Evolutionary conservation across 2,113 vertebrate species (phyloP).

Genomic region (Actinemys pallida): DNA sequence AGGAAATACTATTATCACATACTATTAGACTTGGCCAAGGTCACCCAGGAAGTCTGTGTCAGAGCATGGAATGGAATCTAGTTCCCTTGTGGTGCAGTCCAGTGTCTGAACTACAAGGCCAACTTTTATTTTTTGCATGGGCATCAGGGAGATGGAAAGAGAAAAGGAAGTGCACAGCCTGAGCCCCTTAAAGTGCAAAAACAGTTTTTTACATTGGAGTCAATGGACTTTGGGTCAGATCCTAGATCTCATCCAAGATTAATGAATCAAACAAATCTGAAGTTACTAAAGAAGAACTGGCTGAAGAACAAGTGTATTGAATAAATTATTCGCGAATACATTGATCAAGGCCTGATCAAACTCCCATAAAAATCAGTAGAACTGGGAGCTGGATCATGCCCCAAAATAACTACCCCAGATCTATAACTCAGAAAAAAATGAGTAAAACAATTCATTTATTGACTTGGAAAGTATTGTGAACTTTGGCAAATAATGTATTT

Average conservation of each 20-base stretch:
- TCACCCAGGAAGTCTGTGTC: background rate
- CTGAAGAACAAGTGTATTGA: background rate
- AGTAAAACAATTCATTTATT: background rate
- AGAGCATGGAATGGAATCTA: conserved; percentile 1
- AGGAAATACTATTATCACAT: background rate
- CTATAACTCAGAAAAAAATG: background rate
- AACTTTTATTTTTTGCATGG: background rate
- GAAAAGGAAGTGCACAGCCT: background rate
- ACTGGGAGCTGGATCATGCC: background rate
- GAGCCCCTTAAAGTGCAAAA: background rate
- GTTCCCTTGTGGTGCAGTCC: background rate
- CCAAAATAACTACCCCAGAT: background rate
- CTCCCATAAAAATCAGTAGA: background rate
- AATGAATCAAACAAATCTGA: background rate
- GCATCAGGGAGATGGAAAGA: background rate
- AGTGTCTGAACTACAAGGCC: background rate
- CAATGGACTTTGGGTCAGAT: background rate
- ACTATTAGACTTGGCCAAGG: background rate
- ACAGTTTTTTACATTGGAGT: background rate
- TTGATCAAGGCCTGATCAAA: background rate
- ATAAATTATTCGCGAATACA: background rate
- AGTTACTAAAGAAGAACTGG: background rate
- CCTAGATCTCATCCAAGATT: background rate
- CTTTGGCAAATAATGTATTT: background rate
- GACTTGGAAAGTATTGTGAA: background rate